Base-by-base conservation (phyloP, 2,113 vertebrate genomes). In the Narcine bancroftii region DNA sequence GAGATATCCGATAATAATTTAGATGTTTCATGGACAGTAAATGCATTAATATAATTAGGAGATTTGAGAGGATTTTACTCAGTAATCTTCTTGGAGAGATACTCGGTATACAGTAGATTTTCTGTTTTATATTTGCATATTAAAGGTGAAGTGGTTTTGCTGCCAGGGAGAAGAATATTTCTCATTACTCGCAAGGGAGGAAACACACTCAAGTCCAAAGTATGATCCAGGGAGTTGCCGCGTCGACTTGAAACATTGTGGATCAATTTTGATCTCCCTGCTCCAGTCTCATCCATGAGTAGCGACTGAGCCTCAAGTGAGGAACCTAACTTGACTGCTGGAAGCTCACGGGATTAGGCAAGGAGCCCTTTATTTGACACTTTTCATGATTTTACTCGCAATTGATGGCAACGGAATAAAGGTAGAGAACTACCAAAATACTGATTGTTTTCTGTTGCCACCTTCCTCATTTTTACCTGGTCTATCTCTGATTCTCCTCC, bases 1-100 rank as follows among this genome's bases (percentile, higher is more conserved):
- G 89, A 42, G 66, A 66, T 69, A 69, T 91, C 63, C 45, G 39
- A 71, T 89, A 66, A 89, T 89, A 66, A 69, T 69, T 45, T 47
- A 24, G 11, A 91, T 45, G 26, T n/a, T 65, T 91, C 42, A 69
- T n/a, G 3, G 63, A 47, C 26, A 39, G 85, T 63, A 42, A 89
- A 91, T 45, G n/a, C 63, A 91, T 24, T 47, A 69, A 91, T 17
- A 69, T 26, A 91, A 66, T 45, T 91, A 42, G 65, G 63, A 91
- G 24, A 42, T 83, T 53, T n/a, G 26, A 26, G 79, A 83, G 79
- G 45, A 69, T 60, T 42, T 56, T 87, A 13, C 53, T 47, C 45
- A 69, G 0, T 91, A 42, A 7, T 71, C 39, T 91, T 47, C 65
- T 47, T 91, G 39, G 45, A 15, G 24, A 21, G 13, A 47, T 69